Evolutionary conservation across 2,797 vertebrate genomes (phyloP).

Genomic region (Coccyzus lansbergi): DNA sequence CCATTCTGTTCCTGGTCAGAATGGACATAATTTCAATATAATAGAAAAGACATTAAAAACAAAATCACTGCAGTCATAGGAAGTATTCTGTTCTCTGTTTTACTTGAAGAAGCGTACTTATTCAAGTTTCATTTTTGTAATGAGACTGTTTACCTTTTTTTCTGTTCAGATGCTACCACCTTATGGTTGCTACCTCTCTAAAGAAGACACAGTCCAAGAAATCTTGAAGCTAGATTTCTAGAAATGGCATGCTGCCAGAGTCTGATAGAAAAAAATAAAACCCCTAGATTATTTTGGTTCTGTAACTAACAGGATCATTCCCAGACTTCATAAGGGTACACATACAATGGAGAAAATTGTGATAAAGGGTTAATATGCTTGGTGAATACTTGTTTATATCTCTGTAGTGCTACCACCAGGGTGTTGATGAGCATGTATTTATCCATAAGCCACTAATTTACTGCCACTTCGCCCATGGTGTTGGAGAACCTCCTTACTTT

Average conservation of each 20-base stretch:
- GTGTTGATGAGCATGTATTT: constrained; percentile 89
- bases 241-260: neutral
- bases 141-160: neutral
- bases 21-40: neutral
- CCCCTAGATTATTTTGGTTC: neutral
- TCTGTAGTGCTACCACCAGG: constrained; percentile 77
- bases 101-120: neutral
- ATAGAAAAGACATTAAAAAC: neutral
- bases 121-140: neutral
- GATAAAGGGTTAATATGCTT: constrained; percentile 58
- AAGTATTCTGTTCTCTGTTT: neutral
- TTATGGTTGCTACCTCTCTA: neutral
- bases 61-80: neutral
- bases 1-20: neutral
- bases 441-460: constrained; percentile 92
- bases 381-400: constrained; percentile 67
- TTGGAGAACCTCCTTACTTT: constrained; percentile 87
- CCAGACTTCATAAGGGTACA: neutral
- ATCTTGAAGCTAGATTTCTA: neutral
- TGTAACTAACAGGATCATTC: neutral
- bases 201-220: neutral
- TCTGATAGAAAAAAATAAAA: neutral
- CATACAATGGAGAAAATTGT: neutral
- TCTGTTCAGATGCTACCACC: neutral
- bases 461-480: constrained; percentile 88